A percentile compares a stretch with the other conserved stretches of the same genome.
phyloP scores from a whole-genome alignment of 2,113 vertebrate species.

The Apteryx mantelli region DNA sequence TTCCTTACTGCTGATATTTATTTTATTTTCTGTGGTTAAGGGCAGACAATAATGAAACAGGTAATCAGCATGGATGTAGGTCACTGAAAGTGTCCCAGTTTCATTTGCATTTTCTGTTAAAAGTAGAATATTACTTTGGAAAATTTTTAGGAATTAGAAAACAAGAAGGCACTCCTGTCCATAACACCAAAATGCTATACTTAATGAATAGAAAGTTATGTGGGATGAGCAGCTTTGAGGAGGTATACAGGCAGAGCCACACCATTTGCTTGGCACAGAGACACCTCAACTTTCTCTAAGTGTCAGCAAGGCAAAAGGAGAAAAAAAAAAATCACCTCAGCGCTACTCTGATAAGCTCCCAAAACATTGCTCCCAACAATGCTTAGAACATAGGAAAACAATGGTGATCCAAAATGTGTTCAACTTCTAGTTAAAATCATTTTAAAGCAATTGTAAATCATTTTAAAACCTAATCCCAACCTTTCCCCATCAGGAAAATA shows the following conservation, averaged over 20 bases:
- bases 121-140: not conserved
- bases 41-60: constrained; percentile 67
- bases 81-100: constrained; percentile 60
- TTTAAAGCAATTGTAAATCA: not conserved
- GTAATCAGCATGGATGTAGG: constrained; percentile 73
- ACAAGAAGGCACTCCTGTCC: not conserved
- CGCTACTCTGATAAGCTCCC: not conserved
- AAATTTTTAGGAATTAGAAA: constrained; percentile 54
- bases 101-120: constrained; percentile 48
- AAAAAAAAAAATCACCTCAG: not conserved
- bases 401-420: not conserved
- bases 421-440: not conserved
- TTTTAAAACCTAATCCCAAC: not conserved
- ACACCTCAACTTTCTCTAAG: not conserved
- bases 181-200: not conserved
- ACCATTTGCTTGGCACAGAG: not conserved
- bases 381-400: not conserved
- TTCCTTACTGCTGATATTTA: constrained; percentile 53
- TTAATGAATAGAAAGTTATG: not conserved
- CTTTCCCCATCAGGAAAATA: not conserved
- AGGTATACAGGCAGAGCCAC: not conserved
- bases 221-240: not conserved
- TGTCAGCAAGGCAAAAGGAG: not conserved
- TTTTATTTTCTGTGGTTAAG: constrained; percentile 71
- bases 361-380: too few species aligned